Conservation (phyloP, 2,113 vertebrate genomes). For the Peromyscus leucopus region DNA sequence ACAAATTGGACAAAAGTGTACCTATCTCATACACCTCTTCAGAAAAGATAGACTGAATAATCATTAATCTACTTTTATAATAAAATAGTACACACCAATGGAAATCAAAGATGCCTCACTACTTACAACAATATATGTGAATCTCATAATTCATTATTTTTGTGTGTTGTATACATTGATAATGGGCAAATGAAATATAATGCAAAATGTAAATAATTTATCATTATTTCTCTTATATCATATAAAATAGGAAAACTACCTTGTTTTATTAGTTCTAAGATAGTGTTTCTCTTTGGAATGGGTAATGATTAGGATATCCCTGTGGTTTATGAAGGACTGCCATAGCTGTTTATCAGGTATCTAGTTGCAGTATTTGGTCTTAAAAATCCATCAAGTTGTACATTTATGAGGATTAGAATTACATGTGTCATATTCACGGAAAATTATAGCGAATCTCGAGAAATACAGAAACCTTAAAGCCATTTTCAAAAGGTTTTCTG, state of each 20-base stretch:
- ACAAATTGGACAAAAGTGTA: background rate
- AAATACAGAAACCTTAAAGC: background rate
- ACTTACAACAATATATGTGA: background rate
- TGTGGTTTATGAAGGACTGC: background rate
- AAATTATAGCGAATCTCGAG: background rate
- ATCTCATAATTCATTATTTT: background rate
- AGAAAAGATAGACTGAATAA: background rate
- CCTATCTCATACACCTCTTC: background rate
- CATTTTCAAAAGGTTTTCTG: background rate
- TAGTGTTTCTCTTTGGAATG: background rate
- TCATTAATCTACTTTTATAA: background rate
- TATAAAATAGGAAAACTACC: background rate
- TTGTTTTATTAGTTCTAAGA: background rate
- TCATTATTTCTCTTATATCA: background rate
- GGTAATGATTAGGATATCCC: background rate
- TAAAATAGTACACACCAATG: background rate
- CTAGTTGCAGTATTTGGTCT: conserved; percentile 26
- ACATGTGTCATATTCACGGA: background rate
- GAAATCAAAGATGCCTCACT: background rate
- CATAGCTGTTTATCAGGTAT: background rate
- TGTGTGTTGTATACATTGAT: background rate
- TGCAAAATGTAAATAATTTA: background rate
- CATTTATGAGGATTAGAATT: background rate
- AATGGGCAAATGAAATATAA: background rate
- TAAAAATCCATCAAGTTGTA: background rate